Conservation (phyloP, 2,113 vertebrate species). For the Rana temporaria region DNA sequence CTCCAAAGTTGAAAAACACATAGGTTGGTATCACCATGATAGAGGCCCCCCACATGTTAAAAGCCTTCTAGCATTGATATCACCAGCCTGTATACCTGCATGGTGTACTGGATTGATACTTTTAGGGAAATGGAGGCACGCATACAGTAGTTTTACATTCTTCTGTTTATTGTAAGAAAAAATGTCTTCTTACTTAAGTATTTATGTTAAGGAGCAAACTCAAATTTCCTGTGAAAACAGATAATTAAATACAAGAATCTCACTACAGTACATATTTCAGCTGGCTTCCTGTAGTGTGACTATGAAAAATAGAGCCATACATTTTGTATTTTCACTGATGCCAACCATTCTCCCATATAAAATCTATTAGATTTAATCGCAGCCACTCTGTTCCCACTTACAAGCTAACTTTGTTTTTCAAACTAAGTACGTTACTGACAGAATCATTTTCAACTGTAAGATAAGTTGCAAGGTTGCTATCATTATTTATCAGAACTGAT, state of each 20-base stretch:
- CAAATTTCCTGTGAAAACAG: conserved; percentile 20
- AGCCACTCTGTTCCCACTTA: conserved; percentile 35
- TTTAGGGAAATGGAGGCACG: too few relatives aligned
- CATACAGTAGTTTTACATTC: too few relatives aligned
- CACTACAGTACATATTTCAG: conserved; percentile 21
- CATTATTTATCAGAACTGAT: conserved; percentile 47
- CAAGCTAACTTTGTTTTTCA: conserved; percentile 51
- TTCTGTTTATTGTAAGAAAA: neutral
- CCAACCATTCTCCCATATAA: conserved; percentile 47
- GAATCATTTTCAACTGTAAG: conserved; percentile 53
- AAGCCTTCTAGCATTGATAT: too few relatives aligned
- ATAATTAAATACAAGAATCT: conserved; percentile 17
- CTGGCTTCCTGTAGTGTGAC: neutral
- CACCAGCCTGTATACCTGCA: too few relatives aligned
- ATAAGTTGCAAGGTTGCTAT: conserved; percentile 40
- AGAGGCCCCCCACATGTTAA: too few relatives aligned
- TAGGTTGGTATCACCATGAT: too few relatives aligned
- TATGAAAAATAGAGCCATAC: conserved; percentile 35
- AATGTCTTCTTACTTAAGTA: neutral
- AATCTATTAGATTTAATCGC: conserved; percentile 53
- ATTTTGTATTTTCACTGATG: conserved; percentile 34
- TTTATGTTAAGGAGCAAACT: neutral
- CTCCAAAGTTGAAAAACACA: too few relatives aligned
- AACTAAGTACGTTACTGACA: conserved; percentile 51
- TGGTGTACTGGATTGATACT: too few relatives aligned